Evolutionary conservation across 2,797 vertebrate genomes (phyloP).

Genomic region (Erethizon dorsatum): DNA sequence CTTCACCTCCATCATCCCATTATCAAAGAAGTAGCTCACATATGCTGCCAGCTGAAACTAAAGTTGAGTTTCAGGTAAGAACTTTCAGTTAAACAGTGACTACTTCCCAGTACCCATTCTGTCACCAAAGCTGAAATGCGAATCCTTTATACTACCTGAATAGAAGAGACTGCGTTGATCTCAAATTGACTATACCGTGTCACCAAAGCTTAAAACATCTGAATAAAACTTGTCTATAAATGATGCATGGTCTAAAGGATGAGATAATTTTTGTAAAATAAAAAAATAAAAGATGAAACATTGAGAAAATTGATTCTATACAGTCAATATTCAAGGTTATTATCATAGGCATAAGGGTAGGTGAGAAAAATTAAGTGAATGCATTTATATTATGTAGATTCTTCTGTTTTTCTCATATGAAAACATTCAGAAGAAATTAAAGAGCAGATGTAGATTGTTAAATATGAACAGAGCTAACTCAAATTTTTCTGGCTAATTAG

Average conservation of each 20-base stretch:
- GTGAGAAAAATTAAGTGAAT: background rate
- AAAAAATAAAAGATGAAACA: background rate
- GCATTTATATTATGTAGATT: background rate
- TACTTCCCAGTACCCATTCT: background rate
- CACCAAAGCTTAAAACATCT: slow-evolving; percentile 12
- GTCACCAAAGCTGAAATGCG: background rate
- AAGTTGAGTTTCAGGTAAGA: background rate
- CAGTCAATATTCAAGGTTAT: background rate
- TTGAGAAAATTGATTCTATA: slow-evolving; percentile 31
- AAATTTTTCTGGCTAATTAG: slow-evolving; percentile 66
- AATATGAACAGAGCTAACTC: background rate
- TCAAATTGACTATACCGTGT: background rate
- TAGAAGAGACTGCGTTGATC: background rate
- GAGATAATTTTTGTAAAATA: background rate
- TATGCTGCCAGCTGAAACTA: background rate
- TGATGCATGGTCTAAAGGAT: background rate
- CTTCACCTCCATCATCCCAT: background rate
- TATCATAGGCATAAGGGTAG: background rate
- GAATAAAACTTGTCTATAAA: slow-evolving; percentile 26
- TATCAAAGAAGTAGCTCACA: background rate
- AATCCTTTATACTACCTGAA: background rate
- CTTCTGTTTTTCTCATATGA: background rate
- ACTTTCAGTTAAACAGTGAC: background rate
- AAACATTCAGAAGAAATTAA: slow-evolving; percentile 40
- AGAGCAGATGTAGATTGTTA: slow-evolving; percentile 58